Base-by-base conservation (phyloP, 2,113 vertebrate genomes). In the Promerops cafer region DNA sequence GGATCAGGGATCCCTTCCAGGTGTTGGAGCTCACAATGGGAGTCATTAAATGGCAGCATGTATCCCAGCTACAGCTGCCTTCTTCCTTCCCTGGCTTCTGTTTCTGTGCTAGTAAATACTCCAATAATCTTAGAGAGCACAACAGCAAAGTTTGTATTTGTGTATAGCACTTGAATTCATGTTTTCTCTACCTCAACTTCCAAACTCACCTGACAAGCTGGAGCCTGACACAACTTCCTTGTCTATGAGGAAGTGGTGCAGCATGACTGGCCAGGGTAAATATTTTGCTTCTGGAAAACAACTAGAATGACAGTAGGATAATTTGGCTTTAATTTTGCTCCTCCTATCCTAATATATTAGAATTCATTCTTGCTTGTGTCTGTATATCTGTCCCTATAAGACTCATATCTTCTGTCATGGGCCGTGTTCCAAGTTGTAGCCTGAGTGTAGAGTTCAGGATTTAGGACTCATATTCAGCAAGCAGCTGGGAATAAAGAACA, bases 261-360 rank as follows among this genome's bases (percentile, higher is more conserved):
- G 12, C 0, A 0, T 44, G 13, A 44, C 4, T 69, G 8, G 16
- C 11, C 9, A 53, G 30, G 14, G 6, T 20, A 8, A 39, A 27
- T 8, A 12, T 61, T 92, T 92, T 86, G 2, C 23, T 59, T 69
- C 54, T 37, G 23, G 57, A 52, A 72, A 72, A 78, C 1, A 27
- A 37, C n/a, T 18, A 7, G 14, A 72, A 69, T 27, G 4, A n/a
- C 21, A n/a, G 6, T 6, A 53, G 33, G 6, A n/a, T 44, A 50
- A 22, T 17, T 9, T 53, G 21, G 66, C 16, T 59, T 69, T 3
- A 10, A 16, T 47, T 74, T 76, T 84, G 16, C 1, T 80, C 52
- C 23, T 61, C 86, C 21, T 7, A 13, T n/a, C 1, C 2, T 53
- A 49, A 24, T 27, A n/a, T 17, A 11, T 20, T 64, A 35, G 7